A percentile compares a stretch with the other conserved stretches of the same genome.
Evolutionary conservation across 2,113 vertebrate species (phyloP).

Genomic region (Cricetomys ansorgei): DNA sequence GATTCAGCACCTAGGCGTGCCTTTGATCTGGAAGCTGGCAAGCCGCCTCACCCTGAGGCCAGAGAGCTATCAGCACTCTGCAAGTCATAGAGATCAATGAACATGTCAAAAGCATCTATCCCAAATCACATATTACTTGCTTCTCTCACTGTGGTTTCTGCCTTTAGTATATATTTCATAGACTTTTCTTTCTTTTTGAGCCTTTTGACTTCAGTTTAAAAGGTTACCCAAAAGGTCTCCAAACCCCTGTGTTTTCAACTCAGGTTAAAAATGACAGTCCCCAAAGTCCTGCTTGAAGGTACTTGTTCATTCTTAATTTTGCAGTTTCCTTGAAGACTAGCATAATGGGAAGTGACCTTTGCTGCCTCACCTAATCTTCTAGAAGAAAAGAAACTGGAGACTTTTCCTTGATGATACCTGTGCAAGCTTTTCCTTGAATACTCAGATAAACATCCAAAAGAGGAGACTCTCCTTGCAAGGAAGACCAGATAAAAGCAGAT

Average conservation of each 20-base stretch:
- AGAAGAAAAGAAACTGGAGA: slow-evolving; percentile 55
- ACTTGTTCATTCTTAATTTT: slow-evolving; percentile 62
- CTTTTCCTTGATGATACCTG: background rate
- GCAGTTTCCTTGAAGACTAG: slow-evolving; percentile 56
- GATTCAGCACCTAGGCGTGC: slow-evolving; percentile 87
- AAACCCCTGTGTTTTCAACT: slow-evolving; percentile 69
- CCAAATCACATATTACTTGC: slow-evolving; percentile 70
- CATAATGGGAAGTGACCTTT: slow-evolving; percentile 49
- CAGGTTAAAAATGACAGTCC: slow-evolving; percentile 65
- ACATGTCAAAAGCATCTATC: slow-evolving; percentile 81
- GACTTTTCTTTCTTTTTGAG: slow-evolving; percentile 76
- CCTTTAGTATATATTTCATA: slow-evolving; percentile 81
- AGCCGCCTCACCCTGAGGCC: slow-evolving; percentile 80
- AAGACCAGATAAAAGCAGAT: background rate
- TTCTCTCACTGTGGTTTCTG: slow-evolving; percentile 70
- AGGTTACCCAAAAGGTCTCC: slow-evolving; percentile 74
- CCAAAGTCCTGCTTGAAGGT: slow-evolving; percentile 48
- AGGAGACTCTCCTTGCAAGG: background rate
- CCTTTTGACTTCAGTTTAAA: slow-evolving; percentile 79
- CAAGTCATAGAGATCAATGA: slow-evolving; percentile 85
- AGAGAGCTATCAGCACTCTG: slow-evolving; percentile 77
- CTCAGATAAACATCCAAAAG: background rate
- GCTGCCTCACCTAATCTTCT: background rate
- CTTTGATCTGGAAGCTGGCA: slow-evolving; percentile 87
- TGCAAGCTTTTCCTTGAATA: background rate